phyloP scores from a whole-genome alignment of 1,140 invertebrate species.

The Uloborus diversus region DNA sequence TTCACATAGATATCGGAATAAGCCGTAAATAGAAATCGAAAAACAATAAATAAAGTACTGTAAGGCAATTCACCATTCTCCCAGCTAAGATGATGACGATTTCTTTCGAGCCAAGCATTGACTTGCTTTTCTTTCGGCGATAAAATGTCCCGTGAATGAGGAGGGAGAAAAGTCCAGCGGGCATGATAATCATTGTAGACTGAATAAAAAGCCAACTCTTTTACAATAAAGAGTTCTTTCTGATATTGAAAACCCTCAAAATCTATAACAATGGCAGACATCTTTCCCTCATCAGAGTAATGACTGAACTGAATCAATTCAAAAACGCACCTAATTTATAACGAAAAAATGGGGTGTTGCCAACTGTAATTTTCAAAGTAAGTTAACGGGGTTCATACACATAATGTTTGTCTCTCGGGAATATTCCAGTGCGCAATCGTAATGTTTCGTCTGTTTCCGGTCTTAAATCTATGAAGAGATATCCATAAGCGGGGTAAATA shows the following conservation, averaged over 20 bases:
- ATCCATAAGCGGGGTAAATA: background rate
- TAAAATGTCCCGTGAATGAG: background rate
- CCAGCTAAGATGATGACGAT: too few species aligned
- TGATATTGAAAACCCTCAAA: background rate
- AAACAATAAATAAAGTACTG: background rate
- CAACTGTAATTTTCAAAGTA: background rate
- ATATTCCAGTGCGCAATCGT: background rate
- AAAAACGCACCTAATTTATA: too few species aligned
- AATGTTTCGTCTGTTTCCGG: background rate
- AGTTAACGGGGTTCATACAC: background rate
- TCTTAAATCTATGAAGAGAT: slow-evolving; percentile 3
- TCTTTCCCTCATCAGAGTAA: background rate
- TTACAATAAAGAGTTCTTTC: background rate
- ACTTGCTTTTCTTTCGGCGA: background rate
- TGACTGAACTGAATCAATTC: too few species aligned
- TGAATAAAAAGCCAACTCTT: background rate
- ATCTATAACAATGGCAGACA: background rate
- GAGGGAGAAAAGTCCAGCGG: too few species aligned
- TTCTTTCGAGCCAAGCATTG: background rate
- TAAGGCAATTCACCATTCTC: too few species aligned
- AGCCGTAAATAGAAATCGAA: background rate
- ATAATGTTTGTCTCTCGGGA: background rate
- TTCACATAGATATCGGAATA: background rate
- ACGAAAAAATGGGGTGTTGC: too few species aligned
- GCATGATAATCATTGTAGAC: background rate